A percentile compares a stretch with the other conserved stretches of the same genome.
phyloP scores from a whole-genome alignment of 2,797 vertebrate species.

The Poecilia picta region DNA sequence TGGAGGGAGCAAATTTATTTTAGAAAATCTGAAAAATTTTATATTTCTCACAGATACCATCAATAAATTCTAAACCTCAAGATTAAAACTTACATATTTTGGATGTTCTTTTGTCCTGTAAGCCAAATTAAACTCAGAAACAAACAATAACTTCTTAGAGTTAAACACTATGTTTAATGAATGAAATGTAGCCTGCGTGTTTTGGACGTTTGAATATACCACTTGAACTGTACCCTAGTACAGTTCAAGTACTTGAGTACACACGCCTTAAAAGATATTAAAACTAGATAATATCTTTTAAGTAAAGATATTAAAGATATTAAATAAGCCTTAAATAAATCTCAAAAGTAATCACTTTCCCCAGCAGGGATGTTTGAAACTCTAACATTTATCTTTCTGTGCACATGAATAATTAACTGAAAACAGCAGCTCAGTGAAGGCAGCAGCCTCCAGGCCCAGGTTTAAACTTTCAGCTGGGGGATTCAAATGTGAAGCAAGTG shows the following conservation, averaged over 20 bases:
- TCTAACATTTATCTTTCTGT: not conserved
- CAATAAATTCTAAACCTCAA: not conserved
- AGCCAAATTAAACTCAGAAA: not conserved
- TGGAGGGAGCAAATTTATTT: not conserved
- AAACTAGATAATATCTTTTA: too few species aligned
- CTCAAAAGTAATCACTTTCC: not conserved
- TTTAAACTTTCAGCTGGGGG: slow-evolving; percentile 17
- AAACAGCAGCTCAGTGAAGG: slow-evolving; percentile 14
- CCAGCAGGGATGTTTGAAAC: not conserved
- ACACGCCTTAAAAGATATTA: too few species aligned
- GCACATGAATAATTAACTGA: slow-evolving; percentile 19
- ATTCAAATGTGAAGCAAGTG: slow-evolving; percentile 17
- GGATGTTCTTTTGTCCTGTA: not conserved
- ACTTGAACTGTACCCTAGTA: too few species aligned
- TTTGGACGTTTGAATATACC: too few species aligned
- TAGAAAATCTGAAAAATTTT: not conserved
- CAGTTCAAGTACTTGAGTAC: too few species aligned
- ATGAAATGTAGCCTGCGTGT: not conserved
- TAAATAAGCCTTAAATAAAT: too few species aligned
- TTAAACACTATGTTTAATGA: not conserved
- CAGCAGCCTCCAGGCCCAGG: slow-evolving; percentile 13
- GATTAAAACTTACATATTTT: too few species aligned
- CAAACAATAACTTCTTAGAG: not conserved
- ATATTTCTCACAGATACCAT: not conserved
- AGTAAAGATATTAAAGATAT: too few species aligned